phyloP scores from a whole-genome alignment of 2,797 vertebrate species.

The Carduelis carduelis region DNA sequence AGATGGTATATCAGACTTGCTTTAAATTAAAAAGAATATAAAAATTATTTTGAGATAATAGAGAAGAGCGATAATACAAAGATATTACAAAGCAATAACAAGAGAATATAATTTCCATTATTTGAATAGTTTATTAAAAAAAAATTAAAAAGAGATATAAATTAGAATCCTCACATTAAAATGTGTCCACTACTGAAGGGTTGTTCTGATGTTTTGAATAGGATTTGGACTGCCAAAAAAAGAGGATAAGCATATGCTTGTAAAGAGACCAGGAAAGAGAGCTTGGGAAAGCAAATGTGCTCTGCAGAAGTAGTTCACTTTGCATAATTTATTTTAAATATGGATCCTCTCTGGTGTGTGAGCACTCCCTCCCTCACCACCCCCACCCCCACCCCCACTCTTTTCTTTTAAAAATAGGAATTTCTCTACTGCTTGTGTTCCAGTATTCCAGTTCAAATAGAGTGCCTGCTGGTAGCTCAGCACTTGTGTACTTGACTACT shows the following conservation, averaged over 20 bases:
- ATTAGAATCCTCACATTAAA: neutral
- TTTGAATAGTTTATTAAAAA: neutral
- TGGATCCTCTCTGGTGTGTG: neutral
- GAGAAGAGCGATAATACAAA: neutral
- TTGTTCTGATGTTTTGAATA: neutral
- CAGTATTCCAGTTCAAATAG: neutral
- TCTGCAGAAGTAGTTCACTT: slow-evolving; percentile 40
- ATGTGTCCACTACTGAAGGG: neutral
- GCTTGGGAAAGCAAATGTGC: neutral
- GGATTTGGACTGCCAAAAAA: neutral
- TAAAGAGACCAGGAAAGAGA: neutral
- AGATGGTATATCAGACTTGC: neutral
- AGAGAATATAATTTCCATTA: neutral
- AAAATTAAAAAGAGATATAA: neutral
- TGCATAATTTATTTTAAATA: slow-evolving; percentile 30
- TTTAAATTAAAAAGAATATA: neutral
- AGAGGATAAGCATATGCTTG: neutral
- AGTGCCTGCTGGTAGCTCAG: neutral
- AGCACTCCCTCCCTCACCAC: neutral
- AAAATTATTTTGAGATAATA: neutral
- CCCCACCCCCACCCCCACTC: too few relatives aligned
- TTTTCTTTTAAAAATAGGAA: slow-evolving; percentile 20
- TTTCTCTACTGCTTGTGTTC: neutral
- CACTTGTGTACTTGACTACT: slow-evolving; percentile 26
- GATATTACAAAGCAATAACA: neutral